Evolutionary conservation across 2,888 invertebrate species (phyloP), one percentile per base, ranked within the genome.

Genomic region (Protodeltote pygarga): DNA sequence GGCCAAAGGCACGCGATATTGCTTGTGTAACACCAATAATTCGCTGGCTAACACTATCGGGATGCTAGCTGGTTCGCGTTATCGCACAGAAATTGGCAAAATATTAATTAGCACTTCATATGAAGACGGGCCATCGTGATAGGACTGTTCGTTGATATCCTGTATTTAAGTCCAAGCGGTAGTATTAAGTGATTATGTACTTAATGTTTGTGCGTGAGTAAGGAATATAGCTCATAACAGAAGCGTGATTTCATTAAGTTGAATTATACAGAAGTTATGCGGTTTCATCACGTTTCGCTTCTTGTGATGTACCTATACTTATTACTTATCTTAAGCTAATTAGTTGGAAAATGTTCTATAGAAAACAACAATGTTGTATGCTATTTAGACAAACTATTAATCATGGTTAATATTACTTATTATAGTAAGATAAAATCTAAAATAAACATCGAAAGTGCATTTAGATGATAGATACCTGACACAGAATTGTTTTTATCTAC

Each of bases 271-370:
- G 13, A 8, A 46, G 42, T 34, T 48, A 29, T 46, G 48, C 16
- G 34, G 48, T 39, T 41, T 39, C 31, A 48, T 46, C 52, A 46
- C 45, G 52, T 23, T 58, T 52, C 45, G 3, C 35, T 52, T 45
- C 48, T 57, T 24, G 45, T 63, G 13, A 27, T 39, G 16, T 42
- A 29, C 38, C 48, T 33, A 46, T 42, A 29, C 38, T 51, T 33
- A 46, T 45, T 45, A 24, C 5, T 19, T 38, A 34, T 17, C 9
- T 29, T 20, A 14, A 20, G 16, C 5, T 29, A 21, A 15, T 5
- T 14, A 3, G 25, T 24, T 40, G 9, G 25, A 23, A 19, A 19
- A 25, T 23, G 10, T 13, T 10, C 5, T 5, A 14, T 32, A 4
- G 3, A 28, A 27, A 24, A 29, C 35, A 33, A 29, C 16, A 29